Evolutionary conservation across 2,113 vertebrate genomes (phyloP).

Genomic region (Notiomystis cincta): DNA sequence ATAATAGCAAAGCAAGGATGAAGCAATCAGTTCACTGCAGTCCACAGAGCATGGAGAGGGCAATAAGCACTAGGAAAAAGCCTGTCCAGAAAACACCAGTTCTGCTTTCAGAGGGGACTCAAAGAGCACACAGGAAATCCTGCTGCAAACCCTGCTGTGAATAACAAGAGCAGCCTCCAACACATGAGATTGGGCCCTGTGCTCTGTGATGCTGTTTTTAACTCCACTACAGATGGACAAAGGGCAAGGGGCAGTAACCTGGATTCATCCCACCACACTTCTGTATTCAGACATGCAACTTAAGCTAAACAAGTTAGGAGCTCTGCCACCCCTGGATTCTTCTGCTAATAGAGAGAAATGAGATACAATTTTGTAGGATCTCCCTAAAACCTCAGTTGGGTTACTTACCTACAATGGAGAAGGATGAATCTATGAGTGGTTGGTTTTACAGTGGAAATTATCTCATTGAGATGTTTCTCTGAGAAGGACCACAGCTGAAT

Average conservation of each 20-base stretch:
- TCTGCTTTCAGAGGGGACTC: conserved; percentile 1
- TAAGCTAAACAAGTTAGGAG: neutral
- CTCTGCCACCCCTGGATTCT: neutral
- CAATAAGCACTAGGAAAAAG: neutral
- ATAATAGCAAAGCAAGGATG: neutral
- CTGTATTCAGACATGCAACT: neutral
- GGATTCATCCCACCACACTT: neutral
- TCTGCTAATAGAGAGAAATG: neutral
- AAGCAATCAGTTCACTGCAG: neutral
- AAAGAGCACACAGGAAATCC: neutral
- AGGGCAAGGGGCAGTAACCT: neutral
- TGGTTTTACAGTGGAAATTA: neutral
- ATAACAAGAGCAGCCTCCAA: neutral
- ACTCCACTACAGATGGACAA: neutral
- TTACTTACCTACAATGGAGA: neutral
- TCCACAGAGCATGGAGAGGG: neutral
- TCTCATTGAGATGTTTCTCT: neutral
- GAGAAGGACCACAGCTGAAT: neutral
- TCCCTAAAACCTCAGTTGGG: neutral
- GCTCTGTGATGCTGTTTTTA: neutral
- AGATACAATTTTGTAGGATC: neutral
- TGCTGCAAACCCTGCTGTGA: neutral
- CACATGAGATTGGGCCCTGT: neutral
- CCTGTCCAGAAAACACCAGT: neutral
- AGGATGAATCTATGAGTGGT: neutral